A percentile compares a stretch with the other conserved stretches of the same genome.
phyloP scores from a whole-genome alignment of 37 sponge, comb jelly and placozoan genomes.

The Dysidea cf. avara region DNA sequence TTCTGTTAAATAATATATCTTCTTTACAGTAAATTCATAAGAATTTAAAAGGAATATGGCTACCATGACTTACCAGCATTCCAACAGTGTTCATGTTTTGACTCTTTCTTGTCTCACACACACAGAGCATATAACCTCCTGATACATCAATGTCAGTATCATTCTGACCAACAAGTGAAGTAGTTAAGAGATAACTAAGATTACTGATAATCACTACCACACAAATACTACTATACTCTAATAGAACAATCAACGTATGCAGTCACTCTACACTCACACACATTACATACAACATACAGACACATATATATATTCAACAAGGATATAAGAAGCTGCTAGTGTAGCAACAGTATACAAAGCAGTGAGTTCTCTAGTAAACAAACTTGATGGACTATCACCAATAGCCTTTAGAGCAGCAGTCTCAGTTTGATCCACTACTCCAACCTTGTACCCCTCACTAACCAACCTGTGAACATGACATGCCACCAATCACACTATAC shows the following conservation, averaged over 20 bases:
- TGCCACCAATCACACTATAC: too few species aligned
- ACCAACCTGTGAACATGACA: conserved; percentile 52
- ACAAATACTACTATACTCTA: too few species aligned
- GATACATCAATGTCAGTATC: not conserved
- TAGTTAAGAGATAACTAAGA: too few species aligned
- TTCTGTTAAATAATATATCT: not conserved
- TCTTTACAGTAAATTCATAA: not conserved
- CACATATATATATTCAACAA: too few species aligned
- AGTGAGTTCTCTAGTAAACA: conserved; percentile 49
- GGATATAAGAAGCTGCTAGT: conserved; percentile 34
- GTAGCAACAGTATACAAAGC: conserved; percentile 51
- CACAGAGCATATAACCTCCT: conserved; percentile 36
- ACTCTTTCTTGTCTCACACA: conserved; percentile 32
- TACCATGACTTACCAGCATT: conserved; percentile 36
- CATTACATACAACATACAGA: too few species aligned
- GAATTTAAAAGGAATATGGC: not conserved
- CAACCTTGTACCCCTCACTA: conserved; percentile 57
- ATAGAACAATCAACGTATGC: too few species aligned
- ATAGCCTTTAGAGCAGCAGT: conserved; percentile 61
- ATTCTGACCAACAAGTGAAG: too few species aligned
- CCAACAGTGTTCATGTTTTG: conserved; percentile 17
- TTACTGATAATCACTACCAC: too few species aligned
- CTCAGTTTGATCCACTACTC: conserved; percentile 63
- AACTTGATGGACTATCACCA: conserved; percentile 46
- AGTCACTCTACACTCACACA: too few species aligned